Conservation (phyloP, 2,888 invertebrate species). For the Epistrophella euchroma region DNA sequence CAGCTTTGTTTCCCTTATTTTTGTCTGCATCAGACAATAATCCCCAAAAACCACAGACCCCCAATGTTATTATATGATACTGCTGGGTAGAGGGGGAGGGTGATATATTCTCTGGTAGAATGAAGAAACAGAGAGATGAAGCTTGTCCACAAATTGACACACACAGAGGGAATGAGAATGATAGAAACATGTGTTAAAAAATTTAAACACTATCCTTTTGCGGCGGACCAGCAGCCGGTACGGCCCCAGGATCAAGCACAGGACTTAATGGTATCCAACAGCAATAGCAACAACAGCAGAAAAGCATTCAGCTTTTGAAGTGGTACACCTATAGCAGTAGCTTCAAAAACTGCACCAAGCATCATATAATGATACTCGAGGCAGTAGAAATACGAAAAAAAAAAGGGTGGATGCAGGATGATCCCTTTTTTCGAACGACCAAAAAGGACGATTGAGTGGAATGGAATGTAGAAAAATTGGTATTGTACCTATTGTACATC, state of each 20-base stretch:
- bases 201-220: conserved; percentile 75
- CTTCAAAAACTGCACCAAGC: conserved; percentile 50
- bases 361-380: conserved; percentile 48
- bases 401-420: conserved; percentile 1
- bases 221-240: conserved; percentile 31
- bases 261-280: conserved; percentile 39
- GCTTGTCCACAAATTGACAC: conserved; percentile 75
- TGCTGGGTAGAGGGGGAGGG: not conserved
- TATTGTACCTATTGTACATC: conserved; percentile 6
- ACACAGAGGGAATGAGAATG: conserved; percentile 60
- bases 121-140: conserved; percentile 67
- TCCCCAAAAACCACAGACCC: conserved; percentile 61
- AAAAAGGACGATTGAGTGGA: conserved; percentile 24
- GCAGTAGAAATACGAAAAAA: not conserved
- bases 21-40: conserved; percentile 69
- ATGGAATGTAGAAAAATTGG: conserved; percentile 65
- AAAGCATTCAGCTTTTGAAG: conserved; percentile 24
- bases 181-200: conserved; percentile 74
- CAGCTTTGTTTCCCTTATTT: conserved; percentile 52
- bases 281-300: conserved; percentile 26
- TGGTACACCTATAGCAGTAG: not conserved
- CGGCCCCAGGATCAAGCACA: conserved; percentile 25
- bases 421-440: conserved; percentile 2
- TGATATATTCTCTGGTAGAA: not conserved
- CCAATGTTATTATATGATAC: conserved; percentile 53